Base-by-base conservation (phyloP, 2,888 invertebrate genomes). In the Ptychoptera contaminata region DNA sequence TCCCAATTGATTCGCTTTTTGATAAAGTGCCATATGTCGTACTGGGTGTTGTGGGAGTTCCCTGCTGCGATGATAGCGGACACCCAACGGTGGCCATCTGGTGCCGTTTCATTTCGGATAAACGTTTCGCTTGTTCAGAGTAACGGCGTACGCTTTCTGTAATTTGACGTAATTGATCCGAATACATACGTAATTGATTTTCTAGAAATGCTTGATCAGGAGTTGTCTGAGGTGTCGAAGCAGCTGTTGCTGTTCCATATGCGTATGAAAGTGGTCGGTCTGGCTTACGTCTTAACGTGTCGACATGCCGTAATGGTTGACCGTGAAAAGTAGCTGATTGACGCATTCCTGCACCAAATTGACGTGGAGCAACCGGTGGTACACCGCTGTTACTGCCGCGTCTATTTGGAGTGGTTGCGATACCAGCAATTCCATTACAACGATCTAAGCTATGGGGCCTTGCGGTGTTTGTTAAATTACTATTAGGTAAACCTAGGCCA, bases 141-240 rank as follows among this genome's bases (percentile, higher is more conserved):
- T 65, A 65, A 47, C 65, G 65, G 4, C 65, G 55, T 16, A 65
- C 65, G 50, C 64, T 65, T 46, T 65, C 65, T 1, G 65, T 65
- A 12, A 65, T 65, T 34, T 62, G 62, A 14, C 62, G 54, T 23
- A 65, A 48, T 43, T 65, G 65, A 43, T 65, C 65, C 7, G 65
- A 65, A 39, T 65, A 65, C 11, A 65, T 62, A 36, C 62, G 53
- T 39, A 65, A 45, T 47, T 65, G 65, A 45, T 64, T 65, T 51
- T 65, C 65, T n/a, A 65, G 50, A 45, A 61, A 65, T 0, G 58
- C 58, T 49, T 65, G 65, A 48, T 65, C 65, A 1, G 65, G 65
- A 42, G 54, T 49, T 3, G 55, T 52, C 7, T 23, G 23, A 23
- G 23, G 23, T 23, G 23, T 23, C 23, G 23, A 23, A 7, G 23